A percentile compares a stretch with the other conserved stretches of the same genome.
Conservation (phyloP, 1,140 invertebrate species). For the Drosophila azteca region DNA sequence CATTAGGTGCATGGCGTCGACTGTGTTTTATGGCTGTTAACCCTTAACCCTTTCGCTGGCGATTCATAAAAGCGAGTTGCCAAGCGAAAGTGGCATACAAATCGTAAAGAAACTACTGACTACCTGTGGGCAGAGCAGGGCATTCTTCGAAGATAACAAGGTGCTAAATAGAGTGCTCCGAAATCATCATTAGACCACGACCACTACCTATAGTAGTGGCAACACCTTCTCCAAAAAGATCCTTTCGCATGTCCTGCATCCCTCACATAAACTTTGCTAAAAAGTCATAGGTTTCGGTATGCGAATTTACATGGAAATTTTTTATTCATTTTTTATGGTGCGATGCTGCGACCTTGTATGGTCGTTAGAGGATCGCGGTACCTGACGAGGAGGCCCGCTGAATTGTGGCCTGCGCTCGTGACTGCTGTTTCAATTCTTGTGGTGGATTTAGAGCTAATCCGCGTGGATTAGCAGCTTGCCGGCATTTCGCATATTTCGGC, state of each 20-base stretch:
- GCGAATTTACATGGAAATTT: slow-evolving; percentile 44
- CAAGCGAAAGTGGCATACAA: slow-evolving; percentile 70
- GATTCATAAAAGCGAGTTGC: slow-evolving; percentile 58
- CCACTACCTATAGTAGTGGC: slow-evolving; percentile 11
- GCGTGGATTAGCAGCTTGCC: slow-evolving; percentile 57
- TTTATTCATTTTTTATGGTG: slow-evolving; percentile 52
- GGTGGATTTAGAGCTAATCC: slow-evolving; percentile 77
- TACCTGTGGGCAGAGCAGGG: slow-evolving; percentile 11
- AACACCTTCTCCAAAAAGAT: slow-evolving; percentile 30
- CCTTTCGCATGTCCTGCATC: slow-evolving; percentile 40
- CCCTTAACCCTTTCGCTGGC: slow-evolving; percentile 41
- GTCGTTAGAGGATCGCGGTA: slow-evolving; percentile 11
- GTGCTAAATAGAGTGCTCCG: slow-evolving; percentile 67
- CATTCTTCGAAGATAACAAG: slow-evolving; percentile 81
- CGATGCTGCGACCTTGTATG: slow-evolving; percentile 34
- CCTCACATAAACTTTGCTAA: slow-evolving; percentile 50
- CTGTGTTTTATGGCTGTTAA: slow-evolving; percentile 38
- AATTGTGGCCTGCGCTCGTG: background rate
- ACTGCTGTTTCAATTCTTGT: slow-evolving; percentile 76
- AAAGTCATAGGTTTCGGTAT: slow-evolving; percentile 61
- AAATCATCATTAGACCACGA: slow-evolving; percentile 53
- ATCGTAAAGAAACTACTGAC: slow-evolving; percentile 6
- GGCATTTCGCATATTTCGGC: slow-evolving; percentile 10
- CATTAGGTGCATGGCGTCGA: slow-evolving; percentile 76
- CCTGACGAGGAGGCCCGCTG: slow-evolving; percentile 22